Evolutionary conservation across 30 jellyfish, hydroid and myxozoan genomes (phyloP), one percentile per base, ranked within the genome.

Genomic region (Sanderia malayensis): DNA sequence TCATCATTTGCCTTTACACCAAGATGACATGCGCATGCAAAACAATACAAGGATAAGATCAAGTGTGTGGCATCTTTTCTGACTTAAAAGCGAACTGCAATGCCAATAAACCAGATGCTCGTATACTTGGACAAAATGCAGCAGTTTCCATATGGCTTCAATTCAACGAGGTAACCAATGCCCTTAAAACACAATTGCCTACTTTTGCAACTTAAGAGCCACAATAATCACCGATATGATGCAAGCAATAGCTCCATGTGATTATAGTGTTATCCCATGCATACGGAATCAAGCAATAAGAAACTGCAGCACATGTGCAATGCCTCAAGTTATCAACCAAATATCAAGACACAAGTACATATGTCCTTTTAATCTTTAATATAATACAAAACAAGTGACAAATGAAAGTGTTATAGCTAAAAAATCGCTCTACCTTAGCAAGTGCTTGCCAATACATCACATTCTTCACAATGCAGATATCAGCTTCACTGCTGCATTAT

Each of bases 81-180:
- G 89, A 28, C 44, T 41, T 2, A 15, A 7, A 55, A 32, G 72
- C 83, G 11, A 9, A 31, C 53, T 64, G 89, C 89, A 64, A 78
- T 65, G 82, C 89, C 19, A 22, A 21, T 78, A 64, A 19, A 46
- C 69, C 89, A 46, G 61, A 72, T 67, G 76, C 66, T 65, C 75
- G 49, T 20, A 31, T 74, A 78, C 89, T 66, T 78, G 89, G 89
- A 78, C 89, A 76, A 25, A 65, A 78, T 78, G 89, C 52, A 9
- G 49, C 89, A 65, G 75, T 55, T 60, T 64, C 70, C 71, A 37
- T 41, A 15, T 41, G 15, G 15, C 55, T 15, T 41, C 55, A 41
- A 15, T 41, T 41, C 15, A 6, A 41, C 8, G 55, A 6, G 15
- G 55, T 6, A 15, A 15, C 55, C 11, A 41, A 41, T 6, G 55